phyloP scores from a whole-genome alignment of 1,140 invertebrate genomes.

The Chymomyza costata region DNA sequence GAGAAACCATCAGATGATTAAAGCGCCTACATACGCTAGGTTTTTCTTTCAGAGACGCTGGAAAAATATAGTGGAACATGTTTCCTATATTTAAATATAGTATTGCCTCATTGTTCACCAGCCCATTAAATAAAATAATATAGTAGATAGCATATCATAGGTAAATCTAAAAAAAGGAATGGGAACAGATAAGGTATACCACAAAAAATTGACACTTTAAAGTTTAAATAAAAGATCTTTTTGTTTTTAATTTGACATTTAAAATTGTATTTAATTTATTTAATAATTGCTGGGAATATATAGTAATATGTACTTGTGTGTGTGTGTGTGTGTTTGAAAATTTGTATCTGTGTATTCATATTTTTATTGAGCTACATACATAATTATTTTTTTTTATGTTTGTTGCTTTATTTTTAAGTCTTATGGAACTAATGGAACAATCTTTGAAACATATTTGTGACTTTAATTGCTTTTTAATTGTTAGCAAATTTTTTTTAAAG shows the following conservation, averaged over 20 bases:
- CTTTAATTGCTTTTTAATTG: conserved; percentile 1
- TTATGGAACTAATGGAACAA: conserved; percentile 66
- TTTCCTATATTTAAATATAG: too few species aligned
- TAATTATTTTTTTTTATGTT: conserved; percentile 56
- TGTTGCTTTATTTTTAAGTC: conserved; percentile 32
- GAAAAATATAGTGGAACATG: too few species aligned
- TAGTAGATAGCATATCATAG: too few species aligned
- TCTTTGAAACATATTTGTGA: conserved; percentile 47
- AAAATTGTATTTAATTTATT: conserved; percentile 73
- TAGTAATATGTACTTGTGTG: conserved; percentile 45
- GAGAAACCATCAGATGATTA: too few species aligned
- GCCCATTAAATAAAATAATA: too few species aligned
- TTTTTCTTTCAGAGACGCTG: too few species aligned
- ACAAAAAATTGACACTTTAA: too few species aligned
- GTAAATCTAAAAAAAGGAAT: not conserved
- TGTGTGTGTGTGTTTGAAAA: conserved; percentile 24
- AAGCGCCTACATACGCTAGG: too few species aligned
- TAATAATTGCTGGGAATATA: conserved; percentile 69
- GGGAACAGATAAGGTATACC: too few species aligned
- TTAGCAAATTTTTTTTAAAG: conserved; percentile 17
- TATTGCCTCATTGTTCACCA: too few species aligned
- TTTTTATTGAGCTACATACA: conserved; percentile 63
- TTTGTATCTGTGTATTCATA: conserved; percentile 24
- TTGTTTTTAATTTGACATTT: conserved; percentile 59
- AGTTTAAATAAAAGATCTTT: too few species aligned